phyloP scores from a whole-genome alignment of 1,140 invertebrate species.

The Chionoecetes opilio region DNA sequence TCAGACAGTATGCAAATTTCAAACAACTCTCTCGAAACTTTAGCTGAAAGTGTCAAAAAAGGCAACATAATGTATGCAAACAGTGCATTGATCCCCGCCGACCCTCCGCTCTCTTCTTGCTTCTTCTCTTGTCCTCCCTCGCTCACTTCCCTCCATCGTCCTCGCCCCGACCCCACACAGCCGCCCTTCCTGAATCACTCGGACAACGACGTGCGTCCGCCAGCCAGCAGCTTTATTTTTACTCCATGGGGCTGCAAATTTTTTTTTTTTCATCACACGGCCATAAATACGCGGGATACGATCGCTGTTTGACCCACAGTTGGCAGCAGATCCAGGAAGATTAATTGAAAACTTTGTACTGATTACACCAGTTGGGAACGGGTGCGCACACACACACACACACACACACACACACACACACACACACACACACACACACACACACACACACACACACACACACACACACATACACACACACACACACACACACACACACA shows the following conservation, averaged over 20 bases:
- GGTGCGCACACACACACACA: neutral
- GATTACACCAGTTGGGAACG: neutral
- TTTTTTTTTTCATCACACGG: neutral
- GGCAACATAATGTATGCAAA: slow-evolving; percentile 68
- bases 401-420: slow-evolving; percentile 2
- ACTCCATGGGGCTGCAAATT: neutral
- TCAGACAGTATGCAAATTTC: slow-evolving; percentile 68
- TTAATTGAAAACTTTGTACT: neutral
- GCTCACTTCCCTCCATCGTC: neutral
- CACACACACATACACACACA: neutral
- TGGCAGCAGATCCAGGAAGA: neutral
- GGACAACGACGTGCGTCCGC: neutral
- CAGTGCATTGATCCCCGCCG: slow-evolving; percentile 64
- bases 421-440: slow-evolving; percentile 18
- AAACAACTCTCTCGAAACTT: slow-evolving; percentile 65
- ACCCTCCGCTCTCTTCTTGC: slow-evolving; percentile 20
- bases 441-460: slow-evolving; percentile 15
- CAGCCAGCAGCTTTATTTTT: neutral
- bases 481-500: neutral
- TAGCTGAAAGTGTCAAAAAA: slow-evolving; percentile 68
- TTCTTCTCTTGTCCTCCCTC: neutral
- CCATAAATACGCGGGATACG: neutral
- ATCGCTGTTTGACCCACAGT: neutral
- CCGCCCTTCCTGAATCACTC: neutral
- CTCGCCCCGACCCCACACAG: neutral